Base-by-base conservation (phyloP, 2,797 vertebrate species). In the Peromyscus aztecus region DNA sequence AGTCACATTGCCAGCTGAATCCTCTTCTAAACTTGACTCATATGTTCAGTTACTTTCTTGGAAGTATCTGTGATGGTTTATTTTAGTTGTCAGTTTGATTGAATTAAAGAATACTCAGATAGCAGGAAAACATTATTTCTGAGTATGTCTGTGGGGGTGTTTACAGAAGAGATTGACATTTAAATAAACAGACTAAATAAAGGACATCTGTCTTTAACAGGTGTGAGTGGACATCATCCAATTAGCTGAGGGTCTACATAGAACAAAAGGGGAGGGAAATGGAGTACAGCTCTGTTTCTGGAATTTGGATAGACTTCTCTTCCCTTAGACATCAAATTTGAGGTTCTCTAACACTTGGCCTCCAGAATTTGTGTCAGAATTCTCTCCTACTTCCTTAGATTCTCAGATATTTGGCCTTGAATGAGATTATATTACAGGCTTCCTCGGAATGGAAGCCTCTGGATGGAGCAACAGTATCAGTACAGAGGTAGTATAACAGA, bases 11-110 rank as follows among this genome's bases (percentile, higher is more conserved):
- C 80, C 49, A 91, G 10, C 80, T 52, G 24, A 37, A 31, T 85
- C 24, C 57, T 87, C 17, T 19, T 94, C 71, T 91, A 84, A 75
- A 80, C 11, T 46, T 46, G 12, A 85, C 29, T 89, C 57, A 46
- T 84, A 89, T 59, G 29, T 85, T 75, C 89, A 78, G 23, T 67
- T 76, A 46, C 34, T 81, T 94, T 77, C 65, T 82, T 94, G 81
- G 75, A 67, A 63, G n/a, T 75, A 81, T 67, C 73, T 75, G 65
- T 19, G 40, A 46, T 91, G 14, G 31, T 85, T 85, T 76, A 63
- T 52, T 85, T 85, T 63, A 63, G 43, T 84, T 92, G 43, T 92
- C 67, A 91, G 80, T 24, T 49, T 65, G 43, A 76, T 75, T 76
- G 43, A 73, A 63, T 37, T 76, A 85, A 76, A 76, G 57, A n/a